Conservation (phyloP, 2,888 invertebrate species). For the Eristalinus sepulchralis region DNA sequence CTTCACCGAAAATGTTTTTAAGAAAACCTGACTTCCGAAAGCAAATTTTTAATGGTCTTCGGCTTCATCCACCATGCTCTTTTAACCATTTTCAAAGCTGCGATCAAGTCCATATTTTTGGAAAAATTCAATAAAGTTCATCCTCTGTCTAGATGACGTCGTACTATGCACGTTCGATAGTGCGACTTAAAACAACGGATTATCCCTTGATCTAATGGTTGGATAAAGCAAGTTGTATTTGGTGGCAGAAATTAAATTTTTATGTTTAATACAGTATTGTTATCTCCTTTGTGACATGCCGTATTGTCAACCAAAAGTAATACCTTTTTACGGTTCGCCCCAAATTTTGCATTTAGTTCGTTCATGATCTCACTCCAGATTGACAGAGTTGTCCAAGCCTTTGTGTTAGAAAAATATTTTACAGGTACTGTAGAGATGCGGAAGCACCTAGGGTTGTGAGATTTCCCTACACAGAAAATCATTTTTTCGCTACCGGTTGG, state of each 20-base stretch:
- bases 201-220: not conserved
- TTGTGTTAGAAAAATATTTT: constrained; percentile 45
- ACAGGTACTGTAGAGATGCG: constrained; percentile 22
- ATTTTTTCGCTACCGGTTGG: constrained; percentile 55
- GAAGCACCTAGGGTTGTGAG: constrained; percentile 11
- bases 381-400: constrained; percentile 60
- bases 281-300: constrained; percentile 44
- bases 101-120: not conserved
- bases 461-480: constrained; percentile 8
- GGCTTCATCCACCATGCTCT: constrained; percentile 5
- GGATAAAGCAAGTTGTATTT: not conserved
- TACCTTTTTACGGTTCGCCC: constrained; percentile 52
- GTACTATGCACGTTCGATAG: not conserved
- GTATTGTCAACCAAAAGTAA: constrained; percentile 62
- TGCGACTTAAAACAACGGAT: not conserved
- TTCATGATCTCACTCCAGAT: constrained; percentile 50
- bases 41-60: constrained; percentile 3
- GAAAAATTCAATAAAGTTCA: not conserved
- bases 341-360: constrained; percentile 55
- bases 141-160: not conserved
- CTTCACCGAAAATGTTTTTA: not conserved
- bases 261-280: constrained; percentile 31
- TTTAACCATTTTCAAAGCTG: constrained; percentile 18
- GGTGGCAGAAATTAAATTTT: constrained; percentile 40
- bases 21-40: constrained; percentile 16